A percentile compares a stretch with the other conserved stretches of the same genome.
Evolutionary conservation across 1,140 invertebrate species (phyloP).

Genomic region (Micrasema longulum): DNA sequence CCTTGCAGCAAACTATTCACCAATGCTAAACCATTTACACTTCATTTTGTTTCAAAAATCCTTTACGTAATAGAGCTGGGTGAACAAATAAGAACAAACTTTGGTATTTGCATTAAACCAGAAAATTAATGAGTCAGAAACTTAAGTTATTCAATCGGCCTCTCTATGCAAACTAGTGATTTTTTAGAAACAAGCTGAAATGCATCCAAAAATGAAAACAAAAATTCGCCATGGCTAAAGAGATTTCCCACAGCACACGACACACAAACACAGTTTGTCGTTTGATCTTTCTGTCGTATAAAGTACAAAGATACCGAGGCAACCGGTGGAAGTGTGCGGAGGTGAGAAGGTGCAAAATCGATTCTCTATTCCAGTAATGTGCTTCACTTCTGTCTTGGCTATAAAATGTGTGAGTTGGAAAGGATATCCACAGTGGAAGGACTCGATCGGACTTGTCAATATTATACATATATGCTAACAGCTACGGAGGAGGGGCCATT

Average conservation of each 20-base stretch:
- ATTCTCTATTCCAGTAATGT: slow-evolving; percentile 56
- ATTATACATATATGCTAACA: slow-evolving; percentile 39
- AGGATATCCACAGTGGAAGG: not conserved
- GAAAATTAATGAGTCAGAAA: too few relatives aligned
- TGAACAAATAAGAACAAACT: too few relatives aligned
- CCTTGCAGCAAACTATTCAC: slow-evolving; percentile 47
- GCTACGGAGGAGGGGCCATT: slow-evolving; percentile 43
- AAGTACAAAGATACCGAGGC: slow-evolving; percentile 35
- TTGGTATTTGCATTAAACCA: too few relatives aligned
- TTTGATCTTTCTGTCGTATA: slow-evolving; percentile 45
- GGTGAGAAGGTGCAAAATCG: slow-evolving; percentile 69
- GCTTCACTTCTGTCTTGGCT: slow-evolving; percentile 22
- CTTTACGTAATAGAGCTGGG: too few relatives aligned
- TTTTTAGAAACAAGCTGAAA: slow-evolving; percentile 51
- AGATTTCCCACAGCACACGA: slow-evolving; percentile 54
- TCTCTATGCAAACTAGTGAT: too few relatives aligned
- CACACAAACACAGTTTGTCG: slow-evolving; percentile 56
- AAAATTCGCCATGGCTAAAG: slow-evolving; percentile 50
- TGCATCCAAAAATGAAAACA: slow-evolving; percentile 47
- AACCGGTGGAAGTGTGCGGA: slow-evolving; percentile 57
- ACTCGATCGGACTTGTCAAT: slow-evolving; percentile 14
- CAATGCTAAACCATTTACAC: slow-evolving; percentile 45
- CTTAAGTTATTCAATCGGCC: too few relatives aligned
- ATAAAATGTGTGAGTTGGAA: slow-evolving; percentile 23
- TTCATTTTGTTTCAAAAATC: slow-evolving; percentile 50